phyloP scores from a whole-genome alignment of 1,140 invertebrate species.

The fruit fly (Drosophila melanogaster) region Release_6_plus_ISO1_MT NT_033779.5:1370001-1370500 shows the following conservation, averaged over 20 bases:
- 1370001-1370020: no score
- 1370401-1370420: slow-evolving; percentile 57
- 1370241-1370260: slow-evolving; percentile 50
- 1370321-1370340: slow-evolving; percentile 39
- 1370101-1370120: slow-evolving; percentile 31
- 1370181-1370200: slow-evolving; percentile 35
- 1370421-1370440: slow-evolving; percentile 76
- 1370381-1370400: slow-evolving; percentile 39
- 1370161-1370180: slow-evolving; percentile 66
- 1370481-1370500: slow-evolving; percentile 57
- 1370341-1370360: slow-evolving; percentile 12
- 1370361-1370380: slow-evolving; percentile 32
- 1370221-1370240: slow-evolving; percentile 48
- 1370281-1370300: slow-evolving; percentile 35
- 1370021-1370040: neutral
- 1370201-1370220: slow-evolving; percentile 66
- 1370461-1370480: slow-evolving; percentile 47
- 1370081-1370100: neutral
- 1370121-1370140: slow-evolving; percentile 60
- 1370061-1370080: slow-evolving; percentile 17
- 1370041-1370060: neutral
- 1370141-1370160: slow-evolving; percentile 75
- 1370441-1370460: slow-evolving; percentile 29
- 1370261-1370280: slow-evolving; percentile 71
- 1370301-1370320: slow-evolving; percentile 49